A percentile compares a stretch with the other conserved stretches of the same genome.
Evolutionary conservation across 2,113 vertebrate genomes (phyloP).

Genomic region (Dendropsophus ebraccatus): DNA sequence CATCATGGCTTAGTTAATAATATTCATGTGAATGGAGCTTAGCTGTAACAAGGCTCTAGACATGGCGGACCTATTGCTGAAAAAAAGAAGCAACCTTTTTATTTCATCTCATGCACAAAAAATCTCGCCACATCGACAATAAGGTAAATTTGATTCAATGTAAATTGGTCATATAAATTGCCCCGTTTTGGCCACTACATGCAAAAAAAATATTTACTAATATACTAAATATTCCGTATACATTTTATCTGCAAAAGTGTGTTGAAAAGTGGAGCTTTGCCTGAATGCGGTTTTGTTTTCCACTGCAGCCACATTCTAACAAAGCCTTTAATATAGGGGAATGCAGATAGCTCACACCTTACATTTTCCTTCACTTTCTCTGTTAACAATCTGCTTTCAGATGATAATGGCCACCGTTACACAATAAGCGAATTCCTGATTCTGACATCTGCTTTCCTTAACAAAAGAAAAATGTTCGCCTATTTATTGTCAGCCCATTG

Average conservation of each 20-base stretch:
- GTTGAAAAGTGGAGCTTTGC: neutral
- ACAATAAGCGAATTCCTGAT: constrained; percentile 1
- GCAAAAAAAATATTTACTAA: neutral
- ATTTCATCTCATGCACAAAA: too few relatives aligned
- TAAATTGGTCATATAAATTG: neutral
- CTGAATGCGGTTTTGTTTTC: neutral
- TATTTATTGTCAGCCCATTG: neutral
- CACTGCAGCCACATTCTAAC: too few relatives aligned
- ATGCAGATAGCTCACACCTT: constrained; percentile 12
- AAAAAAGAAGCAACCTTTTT: too few relatives aligned
- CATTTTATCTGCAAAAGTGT: neutral
- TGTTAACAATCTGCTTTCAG: constrained; percentile 27
- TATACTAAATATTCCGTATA: neutral
- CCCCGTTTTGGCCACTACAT: neutral
- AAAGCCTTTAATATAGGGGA: neutral
- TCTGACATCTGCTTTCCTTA: neutral
- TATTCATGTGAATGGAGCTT: too few relatives aligned
- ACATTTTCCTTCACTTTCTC: constrained; percentile 8
- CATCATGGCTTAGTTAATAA: too few relatives aligned
- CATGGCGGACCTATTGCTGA: too few relatives aligned
- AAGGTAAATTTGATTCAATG: too few relatives aligned
- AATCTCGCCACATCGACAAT: too few relatives aligned
- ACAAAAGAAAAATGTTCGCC: neutral
- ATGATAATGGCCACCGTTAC: constrained; percentile 9
- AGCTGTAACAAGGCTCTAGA: too few relatives aligned